Conservation (phyloP, 1,140 invertebrate genomes). For the Drosophila nasuta region DNA sequence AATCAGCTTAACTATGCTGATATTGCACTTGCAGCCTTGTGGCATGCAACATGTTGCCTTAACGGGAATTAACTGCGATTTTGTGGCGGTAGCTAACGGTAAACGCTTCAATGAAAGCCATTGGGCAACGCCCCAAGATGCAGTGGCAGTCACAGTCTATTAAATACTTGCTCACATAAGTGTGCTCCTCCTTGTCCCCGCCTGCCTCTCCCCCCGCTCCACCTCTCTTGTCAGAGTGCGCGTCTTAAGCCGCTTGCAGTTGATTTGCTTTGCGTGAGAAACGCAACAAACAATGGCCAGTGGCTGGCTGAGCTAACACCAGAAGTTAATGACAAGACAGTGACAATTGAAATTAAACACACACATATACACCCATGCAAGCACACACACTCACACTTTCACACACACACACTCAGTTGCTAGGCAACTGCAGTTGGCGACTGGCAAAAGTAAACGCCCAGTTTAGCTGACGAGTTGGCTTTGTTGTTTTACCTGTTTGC, state of each 20-base stretch:
- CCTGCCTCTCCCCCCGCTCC: neutral
- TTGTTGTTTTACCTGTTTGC: slow-evolving; percentile 69
- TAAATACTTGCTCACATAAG: neutral
- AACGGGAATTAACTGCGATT: slow-evolving; percentile 8
- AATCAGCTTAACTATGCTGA: too few species aligned
- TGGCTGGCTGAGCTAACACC: slow-evolving; percentile 65
- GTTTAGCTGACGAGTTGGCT: slow-evolving; percentile 30
- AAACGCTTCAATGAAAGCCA: slow-evolving; percentile 23
- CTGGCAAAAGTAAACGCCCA: slow-evolving; percentile 70
- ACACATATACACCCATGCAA: slow-evolving; percentile 31
- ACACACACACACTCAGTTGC: slow-evolving; percentile 11
- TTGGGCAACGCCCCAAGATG: slow-evolving; percentile 10
- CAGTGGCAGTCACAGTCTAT: too few species aligned
- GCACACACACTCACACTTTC: slow-evolving; percentile 19
- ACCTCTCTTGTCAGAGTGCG: neutral
- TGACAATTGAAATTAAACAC: slow-evolving; percentile 81
- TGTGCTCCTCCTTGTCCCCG: neutral
- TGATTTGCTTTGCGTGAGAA: slow-evolving; percentile 74
- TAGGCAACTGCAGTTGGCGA: slow-evolving; percentile 52
- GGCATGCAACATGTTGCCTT: slow-evolving; percentile 2
- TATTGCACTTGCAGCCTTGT: neutral
- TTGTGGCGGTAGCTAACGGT: neutral
- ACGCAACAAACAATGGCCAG: slow-evolving; percentile 73
- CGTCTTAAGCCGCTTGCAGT: neutral
- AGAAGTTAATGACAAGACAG: slow-evolving; percentile 84